Evolutionary conservation across 2,888 invertebrate species (phyloP).

Genomic region (Dichetophora obliterata): DNA sequence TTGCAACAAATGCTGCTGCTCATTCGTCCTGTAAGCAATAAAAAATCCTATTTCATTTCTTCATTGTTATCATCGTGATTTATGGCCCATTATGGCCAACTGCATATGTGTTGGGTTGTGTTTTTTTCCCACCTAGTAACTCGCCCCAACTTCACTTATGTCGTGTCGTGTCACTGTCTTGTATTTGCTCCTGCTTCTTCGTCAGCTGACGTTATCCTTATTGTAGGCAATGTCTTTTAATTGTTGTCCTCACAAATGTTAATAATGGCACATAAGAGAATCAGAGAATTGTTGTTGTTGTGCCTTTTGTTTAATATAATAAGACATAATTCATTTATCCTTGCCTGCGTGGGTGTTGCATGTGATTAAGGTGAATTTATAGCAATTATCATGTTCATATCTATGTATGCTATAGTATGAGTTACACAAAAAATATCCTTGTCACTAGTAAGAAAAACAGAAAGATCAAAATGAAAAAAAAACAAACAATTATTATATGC

Average conservation of each 20-base stretch:
- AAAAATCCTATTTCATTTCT: conserved; percentile 48
- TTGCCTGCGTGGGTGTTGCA: neutral
- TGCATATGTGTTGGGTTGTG: conserved; percentile 58
- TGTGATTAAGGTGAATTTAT: conserved; percentile 32
- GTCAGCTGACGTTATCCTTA: too few relatives aligned
- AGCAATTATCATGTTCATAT: conserved; percentile 27
- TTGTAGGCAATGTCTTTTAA: conserved; percentile 50
- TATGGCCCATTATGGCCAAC: conserved; percentile 64
- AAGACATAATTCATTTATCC: conserved; percentile 58
- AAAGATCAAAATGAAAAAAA: neutral
- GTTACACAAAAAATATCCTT: neutral
- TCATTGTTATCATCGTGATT: conserved; percentile 63
- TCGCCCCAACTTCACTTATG: too few relatives aligned
- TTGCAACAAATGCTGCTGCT: neutral
- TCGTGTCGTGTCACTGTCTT: too few relatives aligned
- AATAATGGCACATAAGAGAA: conserved; percentile 56
- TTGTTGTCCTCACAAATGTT: conserved; percentile 60
- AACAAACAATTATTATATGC: conserved; percentile 15
- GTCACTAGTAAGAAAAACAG: too few relatives aligned
- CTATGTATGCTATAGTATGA: neutral
- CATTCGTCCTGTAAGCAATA: conserved; percentile 19
- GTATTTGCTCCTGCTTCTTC: too few relatives aligned
- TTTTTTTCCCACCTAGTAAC: neutral
- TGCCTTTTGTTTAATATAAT: conserved; percentile 58
- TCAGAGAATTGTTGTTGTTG: neutral